Base-by-base conservation (phyloP, 2,113 vertebrate genomes). In the Pteropus alecto region DNA sequence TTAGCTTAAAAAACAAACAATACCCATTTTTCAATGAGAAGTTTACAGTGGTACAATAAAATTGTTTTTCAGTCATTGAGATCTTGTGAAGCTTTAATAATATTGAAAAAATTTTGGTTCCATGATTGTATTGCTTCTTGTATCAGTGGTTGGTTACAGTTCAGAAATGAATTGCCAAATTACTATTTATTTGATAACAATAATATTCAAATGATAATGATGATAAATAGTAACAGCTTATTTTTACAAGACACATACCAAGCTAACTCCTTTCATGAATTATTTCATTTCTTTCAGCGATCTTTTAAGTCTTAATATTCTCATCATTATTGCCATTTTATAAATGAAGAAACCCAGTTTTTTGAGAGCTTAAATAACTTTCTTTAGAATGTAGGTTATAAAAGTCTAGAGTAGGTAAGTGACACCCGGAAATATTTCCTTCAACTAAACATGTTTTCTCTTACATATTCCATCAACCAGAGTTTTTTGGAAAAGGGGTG, bases 81-180 rank as follows among this genome's bases (percentile, higher is more conserved):
- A 28, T 61, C 35, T 41, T 46, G 68, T 7, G 28, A 94, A 90
- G 6, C 22, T 73, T 77, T 48, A 48, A 41, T 35, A 83, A 63
- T 63, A 51, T 60, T 79, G 43, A 82, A n/a, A 90, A 87, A 89
- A 85, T n/a, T 82, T 83, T 70, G 30, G 18, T 93, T 90, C n/a
- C 7, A 6, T 92, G 18, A 51, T 61, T 82, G 38, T 58, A 54
- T 87, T 86, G 24, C 24, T 38, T 76, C 95, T 77, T 74, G 24
- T 90, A 51, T 94, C 12, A 87, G 28, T 19, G 12, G 21, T 70
- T 92, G 77, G 70, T 92, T 54, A 92, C 3, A 92, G 33, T 67
- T 97, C 48, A 88, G 79, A 97, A 92, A 81, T 38, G 61, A 87
- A 63, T 90, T 93, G 15, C 33, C 56, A 82, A 93, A 87, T 79